Percentiles rank a stretch among this genome's conserved stretches.
Conservation (phyloP, 2,888 invertebrate species). For the Cheilosia vernalis region DNA sequence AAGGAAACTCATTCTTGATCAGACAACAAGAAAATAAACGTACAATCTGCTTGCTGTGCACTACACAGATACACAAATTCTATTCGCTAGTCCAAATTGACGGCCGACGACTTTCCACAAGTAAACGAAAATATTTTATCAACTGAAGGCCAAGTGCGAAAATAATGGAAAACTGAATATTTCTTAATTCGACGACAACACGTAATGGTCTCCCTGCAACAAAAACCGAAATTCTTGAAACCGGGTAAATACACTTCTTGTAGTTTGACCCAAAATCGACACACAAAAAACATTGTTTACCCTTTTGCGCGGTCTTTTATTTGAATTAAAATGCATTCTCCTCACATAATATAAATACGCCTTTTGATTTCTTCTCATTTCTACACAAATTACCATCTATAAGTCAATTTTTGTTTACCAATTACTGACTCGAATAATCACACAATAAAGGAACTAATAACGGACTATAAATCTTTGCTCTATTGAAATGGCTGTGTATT, state of each 20-base stretch:
- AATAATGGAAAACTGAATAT: constrained; percentile 54
- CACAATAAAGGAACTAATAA: constrained; percentile 7
- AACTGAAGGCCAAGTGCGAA: background rate
- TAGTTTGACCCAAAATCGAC: background rate
- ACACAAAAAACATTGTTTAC: constrained; percentile 8
- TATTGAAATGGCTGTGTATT: constrained; percentile 6
- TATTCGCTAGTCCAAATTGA: background rate
- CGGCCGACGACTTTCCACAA: constrained; percentile 45
- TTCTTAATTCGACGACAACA: constrained; percentile 28
- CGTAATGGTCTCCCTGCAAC: constrained; percentile 71
- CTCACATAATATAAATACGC: too few relatives aligned
- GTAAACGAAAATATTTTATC: constrained; percentile 23
- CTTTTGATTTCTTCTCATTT: background rate
- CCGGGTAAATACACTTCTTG: constrained; percentile 52
- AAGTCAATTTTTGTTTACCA: constrained; percentile 1
- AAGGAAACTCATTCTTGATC: constrained; percentile 18
- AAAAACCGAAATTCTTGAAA: constrained; percentile 66
- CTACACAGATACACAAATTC: constrained; percentile 43
- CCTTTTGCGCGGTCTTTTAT: background rate
- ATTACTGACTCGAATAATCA: constrained; percentile 1
- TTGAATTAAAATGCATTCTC: background rate
- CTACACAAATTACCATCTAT: constrained; percentile 9
- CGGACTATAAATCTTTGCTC: background rate
- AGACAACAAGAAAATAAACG: background rate
- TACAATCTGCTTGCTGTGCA: constrained; percentile 1